Percentiles rank a stretch among this genome's conserved stretches.
Evolutionary conservation across 2,797 vertebrate species (phyloP).

Genomic region (Nannoperca australis): DNA sequence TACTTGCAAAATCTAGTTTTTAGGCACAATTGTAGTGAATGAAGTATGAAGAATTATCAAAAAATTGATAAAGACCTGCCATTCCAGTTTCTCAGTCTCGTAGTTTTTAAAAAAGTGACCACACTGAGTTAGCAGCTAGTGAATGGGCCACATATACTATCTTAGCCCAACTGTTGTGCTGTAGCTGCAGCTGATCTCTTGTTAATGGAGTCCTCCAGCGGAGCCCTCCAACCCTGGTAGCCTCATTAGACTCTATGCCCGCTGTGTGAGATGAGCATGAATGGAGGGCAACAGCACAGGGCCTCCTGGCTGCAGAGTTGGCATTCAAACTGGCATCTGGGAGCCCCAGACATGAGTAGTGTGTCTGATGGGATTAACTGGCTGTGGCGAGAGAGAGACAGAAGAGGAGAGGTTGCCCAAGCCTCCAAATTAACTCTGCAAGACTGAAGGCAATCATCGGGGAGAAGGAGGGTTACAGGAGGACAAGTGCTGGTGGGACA

Average conservation of each 20-base stretch:
- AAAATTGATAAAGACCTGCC: slow-evolving; percentile 3
- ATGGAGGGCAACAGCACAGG: slow-evolving; percentile 69
- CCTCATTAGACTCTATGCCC: slow-evolving; percentile 76
- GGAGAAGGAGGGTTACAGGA: slow-evolving; percentile 38
- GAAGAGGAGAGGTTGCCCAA: slow-evolving; percentile 67
- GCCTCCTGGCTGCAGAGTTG: slow-evolving; percentile 70
- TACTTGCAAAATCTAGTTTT: slow-evolving; percentile 5
- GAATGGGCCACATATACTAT: slow-evolving; percentile 43
- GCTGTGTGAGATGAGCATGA: slow-evolving; percentile 71
- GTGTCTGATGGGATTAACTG: slow-evolving; percentile 84
- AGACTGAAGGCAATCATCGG: slow-evolving; percentile 68
- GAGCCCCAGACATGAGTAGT: slow-evolving; percentile 75
- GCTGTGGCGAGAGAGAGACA: slow-evolving; percentile 69
- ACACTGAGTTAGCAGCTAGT: slow-evolving; percentile 26
- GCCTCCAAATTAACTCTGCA: slow-evolving; percentile 75
- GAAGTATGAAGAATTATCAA: slow-evolving; percentile 2
- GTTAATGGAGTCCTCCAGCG: slow-evolving; percentile 73
- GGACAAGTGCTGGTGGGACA: slow-evolving; percentile 43
- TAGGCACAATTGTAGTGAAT: not conserved
- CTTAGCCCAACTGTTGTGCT: slow-evolving; percentile 48
- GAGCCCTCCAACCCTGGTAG: slow-evolving; percentile 69
- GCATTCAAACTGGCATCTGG: slow-evolving; percentile 77
- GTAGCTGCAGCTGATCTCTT: slow-evolving; percentile 65
- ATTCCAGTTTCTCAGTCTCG: slow-evolving; percentile 3
- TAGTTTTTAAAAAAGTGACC: slow-evolving; percentile 52